Percentiles rank a stretch among this genome's conserved stretches.
phyloP scores from a whole-genome alignment of 2,888 invertebrate genomes.

The Mesoligia furuncula region DNA sequence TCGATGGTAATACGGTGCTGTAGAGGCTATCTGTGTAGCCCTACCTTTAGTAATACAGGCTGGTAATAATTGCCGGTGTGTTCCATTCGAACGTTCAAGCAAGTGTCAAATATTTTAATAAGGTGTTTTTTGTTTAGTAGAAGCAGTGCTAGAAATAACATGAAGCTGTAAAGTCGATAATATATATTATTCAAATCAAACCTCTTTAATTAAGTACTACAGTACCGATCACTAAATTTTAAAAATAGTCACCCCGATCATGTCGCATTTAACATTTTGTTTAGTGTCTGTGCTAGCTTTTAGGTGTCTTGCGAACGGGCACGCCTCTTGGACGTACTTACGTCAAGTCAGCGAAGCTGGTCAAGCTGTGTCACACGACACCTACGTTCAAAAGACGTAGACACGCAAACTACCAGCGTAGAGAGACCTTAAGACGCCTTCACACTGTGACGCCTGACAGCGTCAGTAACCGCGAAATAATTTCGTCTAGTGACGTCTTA shows the following conservation, averaged over 20 bases:
- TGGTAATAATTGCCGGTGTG: no score
- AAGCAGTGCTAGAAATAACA: no score
- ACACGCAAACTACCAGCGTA: constrained; percentile 5
- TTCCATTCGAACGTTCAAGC: no score
- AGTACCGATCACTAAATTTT: background rate
- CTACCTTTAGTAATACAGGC: no score
- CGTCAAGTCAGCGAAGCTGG: background rate
- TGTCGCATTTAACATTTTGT: background rate
- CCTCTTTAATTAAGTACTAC: no score
- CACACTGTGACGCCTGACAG: constrained; percentile 44
- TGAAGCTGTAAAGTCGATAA: no score
- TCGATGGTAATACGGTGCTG: no score
- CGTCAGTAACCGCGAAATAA: constrained; percentile 42
- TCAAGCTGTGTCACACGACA: constrained; percentile 23
- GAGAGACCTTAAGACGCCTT: constrained; percentile 49
- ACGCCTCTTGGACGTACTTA: constrained; percentile 4
- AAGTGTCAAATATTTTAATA: no score
- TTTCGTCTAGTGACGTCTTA: constrained; percentile 37
- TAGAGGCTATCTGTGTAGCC: no score
- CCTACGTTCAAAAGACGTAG: constrained; percentile 6
- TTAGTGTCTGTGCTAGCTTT: background rate
- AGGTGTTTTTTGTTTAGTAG: no score
- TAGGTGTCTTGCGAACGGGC: background rate
- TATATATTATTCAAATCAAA: no score
- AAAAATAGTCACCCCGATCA: background rate